Base-by-base conservation (phyloP, 2,113 vertebrate genomes). In the Clarias magur region DNA sequence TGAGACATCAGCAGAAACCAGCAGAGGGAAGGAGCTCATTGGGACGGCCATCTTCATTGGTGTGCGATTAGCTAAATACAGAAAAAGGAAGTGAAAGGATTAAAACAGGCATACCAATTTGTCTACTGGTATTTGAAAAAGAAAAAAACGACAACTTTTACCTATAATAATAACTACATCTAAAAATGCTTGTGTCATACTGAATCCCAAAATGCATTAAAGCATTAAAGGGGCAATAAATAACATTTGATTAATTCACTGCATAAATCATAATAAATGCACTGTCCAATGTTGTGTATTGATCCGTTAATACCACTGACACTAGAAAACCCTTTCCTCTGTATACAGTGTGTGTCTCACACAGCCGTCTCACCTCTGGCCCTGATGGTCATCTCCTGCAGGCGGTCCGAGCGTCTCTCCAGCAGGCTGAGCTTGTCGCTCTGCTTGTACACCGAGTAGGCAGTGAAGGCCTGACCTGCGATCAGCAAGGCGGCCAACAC, bases 401-500 rank as follows among this genome's bases (percentile, higher is more conserved):
- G 89, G 10, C 56, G 93, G 83, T 95, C 94, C 0, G 95, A 91
- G 70, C 91, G 95, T 89, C 88, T 93, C 56, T 96, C 94, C 88
- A 99, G 94, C 8, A 92, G 90, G 88, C 91, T 90, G 92, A 99
- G 96, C 92, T 96, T 94, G 88, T 91, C 90, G 3, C 90, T 95
- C 87, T 99, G 98, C 90, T 93, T 91, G 84, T 96, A 95, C 78
- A 98, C 91, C 81, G 96, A 96, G 95, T 96, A 98, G 86, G 95
- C 53, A 0, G 96, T 97, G 91, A 97, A 95, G 4, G 96, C 97
- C 94, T 99, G 97, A 89, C 97, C 96, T 0, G 92, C 97, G 13
- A 99, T 88, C 48, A 99, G 96, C 91, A 99, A 89, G 10, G 95
- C 95, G 6, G 94, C 96, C 92, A 99, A 93, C 84, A 98, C 90